A percentile compares a stretch with the other conserved stretches of the same genome.
Conservation (phyloP, 2,797 vertebrate genomes). For the Balearica regulorum region DNA sequence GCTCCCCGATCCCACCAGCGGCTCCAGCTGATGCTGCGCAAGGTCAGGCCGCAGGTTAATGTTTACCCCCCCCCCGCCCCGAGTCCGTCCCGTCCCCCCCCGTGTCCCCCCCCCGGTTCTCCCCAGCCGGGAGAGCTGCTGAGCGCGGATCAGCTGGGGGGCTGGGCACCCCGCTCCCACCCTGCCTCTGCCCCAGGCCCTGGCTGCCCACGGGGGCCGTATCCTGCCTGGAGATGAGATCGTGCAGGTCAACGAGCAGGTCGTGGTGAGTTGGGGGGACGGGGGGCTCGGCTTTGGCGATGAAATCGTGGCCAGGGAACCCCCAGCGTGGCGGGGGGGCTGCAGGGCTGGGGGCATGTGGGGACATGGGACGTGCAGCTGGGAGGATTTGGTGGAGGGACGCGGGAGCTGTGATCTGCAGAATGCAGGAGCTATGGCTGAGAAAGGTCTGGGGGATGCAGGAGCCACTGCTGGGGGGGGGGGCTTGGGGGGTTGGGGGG, state of each 20-base stretch:
- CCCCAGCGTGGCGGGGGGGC: neutral
- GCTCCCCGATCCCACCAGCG: fast-evolving
- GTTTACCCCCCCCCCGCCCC: neutral
- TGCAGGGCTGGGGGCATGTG: neutral
- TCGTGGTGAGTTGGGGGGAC: constrained; percentile 84
- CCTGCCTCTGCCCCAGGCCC: constrained; percentile 67
- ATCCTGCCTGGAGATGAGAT: constrained; percentile 91
- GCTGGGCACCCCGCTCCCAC: neutral
- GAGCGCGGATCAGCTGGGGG: neutral
- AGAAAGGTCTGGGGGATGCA: no score
- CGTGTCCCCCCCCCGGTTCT: neutral
- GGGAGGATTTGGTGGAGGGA: neutral
- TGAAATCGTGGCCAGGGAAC: neutral
- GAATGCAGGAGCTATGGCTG: neutral
- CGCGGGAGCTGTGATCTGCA: neutral
- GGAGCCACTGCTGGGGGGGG: no score
- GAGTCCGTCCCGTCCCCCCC: neutral
- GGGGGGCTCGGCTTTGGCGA: fast-evolving
- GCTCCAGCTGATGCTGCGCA: fast-evolving
- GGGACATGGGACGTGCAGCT: no score
- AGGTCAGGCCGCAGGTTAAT: neutral
- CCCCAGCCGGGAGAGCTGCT: neutral
- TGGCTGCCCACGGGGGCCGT: constrained; percentile 64
- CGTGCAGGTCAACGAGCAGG: constrained; percentile 90
- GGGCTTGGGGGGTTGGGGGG: no score